phyloP scores from a whole-genome alignment of 2,113 vertebrate species.

The Rhea americana region DNA sequence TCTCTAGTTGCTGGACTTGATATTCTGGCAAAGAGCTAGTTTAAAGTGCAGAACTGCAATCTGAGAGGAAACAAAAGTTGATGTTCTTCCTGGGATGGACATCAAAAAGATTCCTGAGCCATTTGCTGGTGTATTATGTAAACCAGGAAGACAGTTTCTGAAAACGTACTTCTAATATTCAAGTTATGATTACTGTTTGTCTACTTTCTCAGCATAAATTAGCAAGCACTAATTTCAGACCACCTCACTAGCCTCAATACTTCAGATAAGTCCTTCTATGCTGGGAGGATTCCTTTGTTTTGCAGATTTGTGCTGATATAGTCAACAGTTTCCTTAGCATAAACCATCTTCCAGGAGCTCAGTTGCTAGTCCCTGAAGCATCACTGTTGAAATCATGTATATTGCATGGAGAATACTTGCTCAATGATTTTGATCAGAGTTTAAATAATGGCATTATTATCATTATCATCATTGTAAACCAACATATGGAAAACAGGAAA shows the following conservation, averaged over 20 bases:
- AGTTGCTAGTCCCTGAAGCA: not conserved
- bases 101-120: not conserved
- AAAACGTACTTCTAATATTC: not conserved
- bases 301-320: too few relatives aligned
- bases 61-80: not conserved
- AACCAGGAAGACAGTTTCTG: not conserved
- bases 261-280: not conserved
- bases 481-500: not conserved
- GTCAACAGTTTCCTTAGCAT: not conserved
- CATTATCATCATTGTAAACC: not conserved
- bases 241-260: not conserved
- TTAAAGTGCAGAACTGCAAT: not conserved
- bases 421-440: not conserved
- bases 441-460: not conserved
- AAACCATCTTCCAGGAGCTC: not conserved
- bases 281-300: not conserved
- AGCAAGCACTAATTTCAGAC: not conserved
- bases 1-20: not conserved
- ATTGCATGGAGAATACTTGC: too few relatives aligned
- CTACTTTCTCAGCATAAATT: not conserved
- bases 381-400: not conserved
- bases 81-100: not conserved
- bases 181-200: not conserved
- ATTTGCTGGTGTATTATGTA: not conserved
- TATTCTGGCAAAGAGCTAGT: not conserved